Base-by-base conservation (phyloP, 2,797 vertebrate genomes). In the Sarcoramphus papa region DNA sequence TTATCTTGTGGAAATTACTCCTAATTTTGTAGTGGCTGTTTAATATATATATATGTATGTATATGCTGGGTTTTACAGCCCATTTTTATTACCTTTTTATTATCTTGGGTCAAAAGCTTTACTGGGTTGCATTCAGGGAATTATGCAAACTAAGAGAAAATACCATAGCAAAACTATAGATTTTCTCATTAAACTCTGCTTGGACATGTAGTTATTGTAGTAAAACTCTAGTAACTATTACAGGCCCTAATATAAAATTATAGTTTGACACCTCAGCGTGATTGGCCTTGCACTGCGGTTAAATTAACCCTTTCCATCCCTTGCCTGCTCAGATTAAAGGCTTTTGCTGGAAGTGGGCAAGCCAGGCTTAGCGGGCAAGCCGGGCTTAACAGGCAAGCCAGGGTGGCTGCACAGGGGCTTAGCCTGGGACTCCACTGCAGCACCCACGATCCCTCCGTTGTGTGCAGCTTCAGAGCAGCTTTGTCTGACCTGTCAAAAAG, bases 61-160 rank as follows among this genome's bases (percentile, higher is more conserved):
- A 93, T 94, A 93, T 96, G 90, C 83, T 56, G 89, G 56, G 37
- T 97, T 97, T 97, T 97, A 97, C 90, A 94, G 95, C 97, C 97
- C 97, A 13, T 93, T 98, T 98, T 98, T 98, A 98, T 97, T 97
- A 97, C 98, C 98, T 98, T 98, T 98, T 98, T 98, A 98, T 98
- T 98, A 98, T 97, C 97, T 97, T 6, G 8, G 98, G 98, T 98
- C 98, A 98, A 98, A 98, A 98, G 98, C 98, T 98, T 98, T 98
- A 98, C 97, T 97, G 98, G 98, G 98, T 98, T 98, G 98, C 97
- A 98, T 98, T 98, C 98, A 98, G 97, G 97, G 97, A 98, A 98
- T 98, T 98, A 98, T 98, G 98, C 98, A 98, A 98, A 98, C 97
- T 97, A 98, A 98, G 98, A 98, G 98, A 98, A 98, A 98, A 98